Evolutionary conservation across 2,797 vertebrate species (phyloP).

Genomic region (Syngnathus acus): DNA sequence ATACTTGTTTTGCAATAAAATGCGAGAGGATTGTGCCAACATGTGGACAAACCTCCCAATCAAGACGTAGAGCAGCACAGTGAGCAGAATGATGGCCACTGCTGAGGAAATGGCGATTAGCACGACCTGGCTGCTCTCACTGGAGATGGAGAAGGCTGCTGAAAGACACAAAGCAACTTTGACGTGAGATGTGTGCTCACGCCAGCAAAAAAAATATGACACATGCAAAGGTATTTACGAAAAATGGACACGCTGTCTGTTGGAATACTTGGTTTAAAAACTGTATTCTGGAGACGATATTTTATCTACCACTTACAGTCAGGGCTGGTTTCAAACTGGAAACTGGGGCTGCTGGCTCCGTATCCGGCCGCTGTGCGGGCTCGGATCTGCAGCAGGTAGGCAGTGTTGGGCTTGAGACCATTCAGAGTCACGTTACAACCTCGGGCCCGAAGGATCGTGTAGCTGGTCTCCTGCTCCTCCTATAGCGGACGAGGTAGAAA

Average conservation of each 20-base stretch:
- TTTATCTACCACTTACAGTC: constrained; percentile 77
- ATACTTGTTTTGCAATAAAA: no score
- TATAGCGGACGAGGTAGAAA: constrained; percentile 47
- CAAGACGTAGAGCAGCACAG: constrained; percentile 85
- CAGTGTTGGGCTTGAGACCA: constrained; percentile 90
- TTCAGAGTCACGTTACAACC: constrained; percentile 90
- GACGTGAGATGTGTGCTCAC: neutral
- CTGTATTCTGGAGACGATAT: neutral
- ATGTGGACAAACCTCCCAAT: constrained; percentile 81
- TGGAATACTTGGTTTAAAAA: neutral
- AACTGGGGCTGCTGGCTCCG: constrained; percentile 88
- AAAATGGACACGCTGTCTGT: neutral
- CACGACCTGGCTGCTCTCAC: constrained; percentile 92
- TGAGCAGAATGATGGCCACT: constrained; percentile 89
- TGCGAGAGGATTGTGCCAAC: neutral
- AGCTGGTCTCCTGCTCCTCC: constrained; percentile 99
- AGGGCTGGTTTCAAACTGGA: constrained; percentile 95
- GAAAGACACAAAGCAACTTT: constrained; percentile 30
- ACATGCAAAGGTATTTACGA: neutral
- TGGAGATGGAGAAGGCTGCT: constrained; percentile 94
- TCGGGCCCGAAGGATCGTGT: constrained; percentile 90
- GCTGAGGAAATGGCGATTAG: constrained; percentile 91
- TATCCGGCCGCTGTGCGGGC: constrained; percentile 95
- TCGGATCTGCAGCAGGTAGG: constrained; percentile 92
- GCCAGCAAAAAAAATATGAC: neutral